phyloP scores from a whole-genome alignment of 2,797 vertebrate species.

The Gymnoscopelus microlampas region DNA sequence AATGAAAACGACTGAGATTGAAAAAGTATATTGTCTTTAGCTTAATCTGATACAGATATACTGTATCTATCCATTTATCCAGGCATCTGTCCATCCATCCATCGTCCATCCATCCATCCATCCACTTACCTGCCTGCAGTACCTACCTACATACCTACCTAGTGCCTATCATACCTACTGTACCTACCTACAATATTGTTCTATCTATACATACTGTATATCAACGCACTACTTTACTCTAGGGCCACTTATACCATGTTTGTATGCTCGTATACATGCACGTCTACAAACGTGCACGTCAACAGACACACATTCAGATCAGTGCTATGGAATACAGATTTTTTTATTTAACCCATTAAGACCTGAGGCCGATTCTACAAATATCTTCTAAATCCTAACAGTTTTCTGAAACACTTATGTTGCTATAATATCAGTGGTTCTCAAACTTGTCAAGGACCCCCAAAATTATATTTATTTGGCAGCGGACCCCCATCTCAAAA shows the following conservation, averaged over 20 bases:
- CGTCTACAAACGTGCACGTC: not conserved
- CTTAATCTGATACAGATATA: conserved; percentile 1
- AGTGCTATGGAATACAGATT: no score
- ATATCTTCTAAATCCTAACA: not conserved
- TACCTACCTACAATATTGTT: not conserved
- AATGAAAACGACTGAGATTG: conserved; percentile 8
- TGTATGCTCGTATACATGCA: no score
- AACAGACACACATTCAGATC: no score
- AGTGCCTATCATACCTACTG: no score
- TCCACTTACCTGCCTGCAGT: not conserved
- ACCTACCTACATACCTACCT: no score
- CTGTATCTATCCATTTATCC: not conserved
- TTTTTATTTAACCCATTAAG: no score
- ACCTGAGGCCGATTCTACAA: no score
- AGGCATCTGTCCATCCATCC: not conserved
- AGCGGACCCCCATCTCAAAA: no score
- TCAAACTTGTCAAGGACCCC: no score
- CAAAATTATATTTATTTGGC: no score
- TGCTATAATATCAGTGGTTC: not conserved
- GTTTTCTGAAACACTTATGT: not conserved
- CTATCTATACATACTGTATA: not conserved
- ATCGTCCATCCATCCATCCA: not conserved
- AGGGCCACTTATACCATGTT: not conserved
- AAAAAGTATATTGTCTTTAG: conserved; percentile 9
- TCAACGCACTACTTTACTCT: conserved; percentile 9